phyloP scores from a whole-genome alignment of 1,140 invertebrate genomes.

The Drosophila littoralis region DNA sequence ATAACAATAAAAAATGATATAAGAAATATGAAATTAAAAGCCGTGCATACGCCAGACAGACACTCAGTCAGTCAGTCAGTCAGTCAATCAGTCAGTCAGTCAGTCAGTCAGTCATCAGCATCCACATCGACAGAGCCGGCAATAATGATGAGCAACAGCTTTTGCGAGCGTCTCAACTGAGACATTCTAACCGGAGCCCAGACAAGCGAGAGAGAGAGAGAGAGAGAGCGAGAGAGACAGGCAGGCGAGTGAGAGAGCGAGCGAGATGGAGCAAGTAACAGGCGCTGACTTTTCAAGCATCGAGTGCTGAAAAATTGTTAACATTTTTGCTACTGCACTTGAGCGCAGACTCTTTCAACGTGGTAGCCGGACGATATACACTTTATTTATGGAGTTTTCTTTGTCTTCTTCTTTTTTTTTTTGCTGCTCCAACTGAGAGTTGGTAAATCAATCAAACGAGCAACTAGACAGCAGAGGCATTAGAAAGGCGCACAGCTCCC shows the following conservation, averaged over 20 bases:
- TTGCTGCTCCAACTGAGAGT: constrained; percentile 15
- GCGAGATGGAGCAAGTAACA: constrained; percentile 36
- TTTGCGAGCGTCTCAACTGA: constrained; percentile 10
- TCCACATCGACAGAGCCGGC: constrained; percentile 65
- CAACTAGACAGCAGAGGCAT: constrained; percentile 45
- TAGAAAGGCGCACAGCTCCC: constrained; percentile 57
- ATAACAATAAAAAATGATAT: constrained; percentile 23
- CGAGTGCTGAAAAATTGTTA: constrained; percentile 80
- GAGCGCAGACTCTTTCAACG: constrained; percentile 37
- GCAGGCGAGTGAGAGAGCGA: neutral
- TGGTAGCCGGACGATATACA: neutral
- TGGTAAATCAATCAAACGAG: constrained; percentile 71
- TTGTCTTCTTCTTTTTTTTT: neutral
- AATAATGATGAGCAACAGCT: constrained; percentile 27
- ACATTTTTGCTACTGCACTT: constrained; percentile 83
- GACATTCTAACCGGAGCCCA: constrained; percentile 63
- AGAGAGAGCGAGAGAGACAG: neutral
- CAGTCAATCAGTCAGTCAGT: constrained; percentile 24
- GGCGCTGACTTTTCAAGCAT: constrained; percentile 78
- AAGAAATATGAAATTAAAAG: constrained; percentile 82
- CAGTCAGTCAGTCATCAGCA: constrained; percentile 7
- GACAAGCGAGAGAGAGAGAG: neutral
- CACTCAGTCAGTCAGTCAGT: constrained; percentile 28
- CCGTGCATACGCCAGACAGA: constrained; percentile 64
- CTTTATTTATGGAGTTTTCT: neutral